These are phyloP conservation scores for Tethya wilhelma DNA, from an alignment of 37 sponge, comb jelly and placozoan species.

Conservation along the genomic window DNA sequence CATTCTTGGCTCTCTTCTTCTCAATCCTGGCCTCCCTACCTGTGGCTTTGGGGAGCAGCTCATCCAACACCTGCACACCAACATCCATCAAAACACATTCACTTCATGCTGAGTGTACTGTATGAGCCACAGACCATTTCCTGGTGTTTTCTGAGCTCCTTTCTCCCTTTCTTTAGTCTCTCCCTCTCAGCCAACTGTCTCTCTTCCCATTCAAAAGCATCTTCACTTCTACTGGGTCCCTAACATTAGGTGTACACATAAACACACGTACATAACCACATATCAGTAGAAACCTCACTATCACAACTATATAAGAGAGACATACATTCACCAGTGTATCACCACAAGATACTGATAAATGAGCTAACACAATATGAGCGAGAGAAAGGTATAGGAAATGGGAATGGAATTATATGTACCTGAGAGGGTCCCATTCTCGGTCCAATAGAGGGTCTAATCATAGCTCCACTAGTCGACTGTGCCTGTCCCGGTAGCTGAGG, in stretches of 20 bases:
- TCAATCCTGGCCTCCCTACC: slow-evolving; percentile 84
- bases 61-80: slow-evolving; percentile 75
- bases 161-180: slow-evolving; percentile 27
- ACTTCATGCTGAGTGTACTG: background rate
- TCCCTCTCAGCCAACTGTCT: slow-evolving; percentile 26
- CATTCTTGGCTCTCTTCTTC: slow-evolving; percentile 62
- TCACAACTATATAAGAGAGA: background rate
- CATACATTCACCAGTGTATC: background rate
- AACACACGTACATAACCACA: too few relatives aligned
- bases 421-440: too few relatives aligned
- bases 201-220: slow-evolving; percentile 31
- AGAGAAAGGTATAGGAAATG: too few relatives aligned
- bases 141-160: slow-evolving; percentile 58
- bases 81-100: background rate
- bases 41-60: slow-evolving; percentile 85
- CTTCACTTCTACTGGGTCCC: background rate
- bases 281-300: background rate
- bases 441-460: slow-evolving; percentile 43
- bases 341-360: too few relatives aligned
- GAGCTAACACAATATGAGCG: too few relatives aligned
- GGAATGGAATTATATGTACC: too few relatives aligned
- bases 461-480: too few relatives aligned
- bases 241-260: background rate
- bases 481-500: too few relatives aligned
- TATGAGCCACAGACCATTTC: slow-evolving; percentile 38